A percentile compares a stretch with the other conserved stretches of the same genome.
phyloP scores from a whole-genome alignment of 1,140 invertebrate species.

The Bombus balteatus region DNA sequence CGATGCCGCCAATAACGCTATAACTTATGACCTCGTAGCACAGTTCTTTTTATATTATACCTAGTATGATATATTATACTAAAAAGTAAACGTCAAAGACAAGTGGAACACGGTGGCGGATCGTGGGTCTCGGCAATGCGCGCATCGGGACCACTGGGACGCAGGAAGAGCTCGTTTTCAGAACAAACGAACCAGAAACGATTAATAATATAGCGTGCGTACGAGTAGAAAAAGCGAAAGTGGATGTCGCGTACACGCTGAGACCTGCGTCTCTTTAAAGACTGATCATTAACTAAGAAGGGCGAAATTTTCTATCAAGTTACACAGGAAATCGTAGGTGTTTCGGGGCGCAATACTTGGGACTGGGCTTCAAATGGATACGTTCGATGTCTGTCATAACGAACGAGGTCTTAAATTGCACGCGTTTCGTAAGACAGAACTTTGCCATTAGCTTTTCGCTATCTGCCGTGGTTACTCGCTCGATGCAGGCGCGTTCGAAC shows the following conservation, averaged over 20 bases:
- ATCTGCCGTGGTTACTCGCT: neutral
- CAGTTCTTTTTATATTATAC: neutral
- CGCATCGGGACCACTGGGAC: conserved; percentile 74
- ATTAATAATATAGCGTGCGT: conserved; percentile 78
- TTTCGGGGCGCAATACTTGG: neutral
- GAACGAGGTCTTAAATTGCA: conserved; percentile 29
- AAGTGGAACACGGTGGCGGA: conserved; percentile 67
- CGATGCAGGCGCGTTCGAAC: neutral
- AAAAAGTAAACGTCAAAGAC: conserved; percentile 50
- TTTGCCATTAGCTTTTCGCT: neutral
- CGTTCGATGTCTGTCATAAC: conserved; percentile 30
- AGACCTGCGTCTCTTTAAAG: conserved; percentile 46
- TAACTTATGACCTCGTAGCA: neutral
- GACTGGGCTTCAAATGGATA: neutral
- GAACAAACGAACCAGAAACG: conserved; percentile 79
- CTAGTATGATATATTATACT: neutral
- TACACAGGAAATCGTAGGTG: conserved; percentile 39
- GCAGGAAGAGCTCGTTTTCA: conserved; percentile 78
- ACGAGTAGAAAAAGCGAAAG: conserved; percentile 79
- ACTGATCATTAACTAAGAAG: conserved; percentile 43
- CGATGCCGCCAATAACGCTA: conserved; percentile 21
- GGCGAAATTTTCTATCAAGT: conserved; percentile 40
- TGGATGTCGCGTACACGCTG: conserved; percentile 64
- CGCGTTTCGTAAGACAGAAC: conserved; percentile 13
- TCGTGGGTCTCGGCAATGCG: conserved; percentile 62